Evolutionary conservation across 35 echinoderm and acorn worm species (phyloP), one percentile per base, ranked within the genome.

Genomic region (Hemicentrotus pulcherrimus): DNA sequence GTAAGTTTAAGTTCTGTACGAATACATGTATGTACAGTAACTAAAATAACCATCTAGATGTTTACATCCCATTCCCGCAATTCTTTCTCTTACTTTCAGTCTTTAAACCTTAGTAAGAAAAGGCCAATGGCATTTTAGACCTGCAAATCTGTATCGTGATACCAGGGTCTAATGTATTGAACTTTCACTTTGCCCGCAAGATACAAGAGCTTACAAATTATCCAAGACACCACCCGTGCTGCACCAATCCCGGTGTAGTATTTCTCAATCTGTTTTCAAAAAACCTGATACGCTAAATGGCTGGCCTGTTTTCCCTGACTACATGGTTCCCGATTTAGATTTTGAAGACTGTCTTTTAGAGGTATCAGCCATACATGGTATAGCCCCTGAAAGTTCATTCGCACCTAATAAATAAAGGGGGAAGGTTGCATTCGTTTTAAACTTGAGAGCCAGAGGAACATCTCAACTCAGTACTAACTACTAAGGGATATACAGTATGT

Each of bases 171-270:
- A 78, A 78, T 78, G 65, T 78, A 78, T 28, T 78, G 65, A 78
- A 78, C 22, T 78, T 78, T 78, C 65, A 78, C 65, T 78, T n/a
- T 78, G 65, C 65, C 65, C 65, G 65, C 65, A 78, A 78, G 52
- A 59, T 16, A 59, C 52, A 59, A 59, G 52, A 59, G 65, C 65
- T 78, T 78, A 78, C 65, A 78, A 78, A 78, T 78, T 78, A 78
- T 78, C 65, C 65, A 28, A 22, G 65, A 28, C 6, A 78, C 19
- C 22, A 78, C n/a, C 65, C n/a, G 65, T 0, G 19, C 65, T 78
- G 65, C 24, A 78, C 65, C 65, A 78, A 78, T 22, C 19, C 22
- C 19, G 24, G 65, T 78, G 65, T 78, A 78, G 19, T 78, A 18
- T 78, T 78, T 78, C 65, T 78, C 65, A 78, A 78, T 18, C 65